phyloP scores from a whole-genome alignment of 1,140 invertebrate species.

The Phortica variegata region DNA sequence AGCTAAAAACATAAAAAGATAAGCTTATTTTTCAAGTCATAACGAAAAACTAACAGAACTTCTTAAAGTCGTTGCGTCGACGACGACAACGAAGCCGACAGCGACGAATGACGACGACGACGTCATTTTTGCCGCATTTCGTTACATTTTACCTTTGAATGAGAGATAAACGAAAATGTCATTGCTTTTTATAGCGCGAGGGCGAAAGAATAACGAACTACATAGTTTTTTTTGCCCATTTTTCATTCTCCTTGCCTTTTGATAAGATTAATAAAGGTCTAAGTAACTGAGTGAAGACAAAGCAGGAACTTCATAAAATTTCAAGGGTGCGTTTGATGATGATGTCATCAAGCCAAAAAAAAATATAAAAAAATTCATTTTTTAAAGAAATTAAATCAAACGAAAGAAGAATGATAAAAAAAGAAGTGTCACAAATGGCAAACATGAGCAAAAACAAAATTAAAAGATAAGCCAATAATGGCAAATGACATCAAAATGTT shows the following conservation, averaged over 20 bases:
- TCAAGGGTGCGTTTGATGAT: slow-evolving; percentile 20
- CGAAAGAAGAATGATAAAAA: slow-evolving; percentile 12
- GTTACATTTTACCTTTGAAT: too few species aligned
- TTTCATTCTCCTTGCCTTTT: slow-evolving; percentile 18
- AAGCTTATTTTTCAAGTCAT: too few species aligned
- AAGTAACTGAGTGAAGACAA: background rate
- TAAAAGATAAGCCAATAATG: too few species aligned
- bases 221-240: slow-evolving; percentile 21
- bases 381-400: slow-evolving; percentile 17
- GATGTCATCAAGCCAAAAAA: slow-evolving; percentile 32
- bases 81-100: too few species aligned
- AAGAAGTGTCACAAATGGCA: background rate
- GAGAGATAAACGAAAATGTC: slow-evolving; percentile 4
- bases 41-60: too few species aligned
- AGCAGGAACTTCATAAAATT: background rate
- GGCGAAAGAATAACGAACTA: slow-evolving; percentile 10
- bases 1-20: too few species aligned
- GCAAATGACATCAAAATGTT: too few species aligned
- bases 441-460: too few species aligned
- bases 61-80: too few species aligned
- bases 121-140: too few species aligned
- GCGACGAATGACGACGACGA: too few species aligned
- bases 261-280: slow-evolving; percentile 49
- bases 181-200: slow-evolving; percentile 13
- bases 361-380: slow-evolving; percentile 16